Conservation (phyloP, 2,888 invertebrate species). For the Phoronis australis region DNA sequence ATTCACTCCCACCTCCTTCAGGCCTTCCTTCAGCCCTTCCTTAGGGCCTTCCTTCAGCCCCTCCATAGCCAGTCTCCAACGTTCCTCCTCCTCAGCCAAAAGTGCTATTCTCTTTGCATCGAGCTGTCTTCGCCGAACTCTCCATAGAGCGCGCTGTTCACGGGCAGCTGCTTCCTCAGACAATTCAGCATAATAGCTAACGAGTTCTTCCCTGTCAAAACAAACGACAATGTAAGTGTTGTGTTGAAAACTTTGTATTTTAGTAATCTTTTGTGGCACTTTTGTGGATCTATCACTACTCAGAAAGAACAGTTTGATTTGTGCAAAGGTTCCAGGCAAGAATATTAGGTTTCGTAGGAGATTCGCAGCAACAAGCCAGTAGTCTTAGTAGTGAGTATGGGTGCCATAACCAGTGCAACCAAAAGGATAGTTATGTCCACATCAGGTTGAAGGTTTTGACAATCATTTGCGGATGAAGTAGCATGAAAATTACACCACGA, state of each 20-base stretch:
- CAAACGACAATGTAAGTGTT: neutral
- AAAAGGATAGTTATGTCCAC: too few species aligned
- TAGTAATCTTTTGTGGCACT: too few species aligned
- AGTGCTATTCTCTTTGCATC: conserved; percentile 28
- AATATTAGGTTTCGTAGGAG: neutral
- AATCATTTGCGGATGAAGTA: too few species aligned
- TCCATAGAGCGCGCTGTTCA: conserved; percentile 47
- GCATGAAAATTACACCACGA: too few species aligned
- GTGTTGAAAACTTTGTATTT: too few species aligned
- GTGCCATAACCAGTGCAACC: neutral
- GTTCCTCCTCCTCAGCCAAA: conserved; percentile 25
- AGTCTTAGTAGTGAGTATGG: neutral
- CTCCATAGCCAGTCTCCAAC: conserved; percentile 26
- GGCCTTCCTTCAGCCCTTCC: too few species aligned
- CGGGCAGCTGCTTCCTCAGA: conserved; percentile 39
- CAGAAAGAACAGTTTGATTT: neutral
- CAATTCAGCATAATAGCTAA: conserved; percentile 39
- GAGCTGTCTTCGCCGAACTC: conserved; percentile 32
- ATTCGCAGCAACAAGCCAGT: neutral
- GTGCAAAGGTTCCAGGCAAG: neutral
- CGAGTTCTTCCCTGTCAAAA: conserved; percentile 37
- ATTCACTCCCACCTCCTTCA: too few species aligned
- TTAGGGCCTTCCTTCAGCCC: too few species aligned
- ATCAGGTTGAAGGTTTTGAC: too few species aligned
- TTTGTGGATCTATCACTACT: too few species aligned